Base-by-base conservation (phyloP, 2,797 vertebrate genomes). In the Rhodeus uyekii region DNA sequence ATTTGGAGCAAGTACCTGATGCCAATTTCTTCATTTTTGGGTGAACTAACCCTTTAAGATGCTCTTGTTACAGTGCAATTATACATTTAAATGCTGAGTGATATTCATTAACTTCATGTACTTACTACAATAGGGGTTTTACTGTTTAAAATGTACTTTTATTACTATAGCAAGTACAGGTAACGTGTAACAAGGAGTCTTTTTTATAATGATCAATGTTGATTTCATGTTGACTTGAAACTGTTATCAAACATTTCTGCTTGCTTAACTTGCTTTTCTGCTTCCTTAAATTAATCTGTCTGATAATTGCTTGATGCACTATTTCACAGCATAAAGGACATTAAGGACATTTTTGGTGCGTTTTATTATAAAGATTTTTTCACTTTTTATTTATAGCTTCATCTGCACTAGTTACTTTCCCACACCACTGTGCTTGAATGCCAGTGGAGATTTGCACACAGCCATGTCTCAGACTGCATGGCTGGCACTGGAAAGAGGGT, bases 341-440 rank as follows among this genome's bases (percentile, higher is more conserved):
- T 68, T 61, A 46, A 42, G 32, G 14, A 53, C 24, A 78, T 76
- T 46, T 77, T 61, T 84, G 60, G 71, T 27, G 22, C 69, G 16
- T 24, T 68, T 69, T 38, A 64, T 4, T 36, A 36, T 65, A 4
- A 24, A 50, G 13, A 77, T 24, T n/a, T 36, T 19, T 50, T 58
- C 22, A 39, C 19, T 42, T 19, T n/a, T 39, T 27, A 18, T 63
- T 39, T 14, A 36, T 24, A 42, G 60, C 48, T 65, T 60, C 27
- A 60, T 73, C 39, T 63, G 36, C 34, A 44, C 64, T 42, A 38
- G 38, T 34, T 42, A 29, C 61, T 86, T 84, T 88, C 83, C 63
- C 82, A 82, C 65, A 27, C 48, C 50, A 44, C 36, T 64, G n/a
- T 34, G n/a, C 32, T 60, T 29, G 10, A 53, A 16, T 58, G 39